Evolutionary conservation across 2,888 invertebrate species (phyloP).

Genomic region (Drosophila emarginata): DNA sequence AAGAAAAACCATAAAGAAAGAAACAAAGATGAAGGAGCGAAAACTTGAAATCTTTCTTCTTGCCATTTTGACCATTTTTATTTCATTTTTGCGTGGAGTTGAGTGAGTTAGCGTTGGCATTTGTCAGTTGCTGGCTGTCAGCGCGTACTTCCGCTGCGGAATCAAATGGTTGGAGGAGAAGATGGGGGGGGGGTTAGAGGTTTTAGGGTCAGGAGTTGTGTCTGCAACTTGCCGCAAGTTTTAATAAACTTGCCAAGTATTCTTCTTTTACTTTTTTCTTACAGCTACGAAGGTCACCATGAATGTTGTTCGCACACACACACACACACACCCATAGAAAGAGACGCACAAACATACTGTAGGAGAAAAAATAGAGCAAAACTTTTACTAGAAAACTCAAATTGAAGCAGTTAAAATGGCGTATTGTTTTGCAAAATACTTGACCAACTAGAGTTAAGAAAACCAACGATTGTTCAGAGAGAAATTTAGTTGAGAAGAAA

Average conservation of each 20-base stretch:
- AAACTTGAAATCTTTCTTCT: conserved; percentile 48
- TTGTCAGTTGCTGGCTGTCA: conserved; percentile 73
- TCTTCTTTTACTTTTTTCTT: conserved; percentile 13
- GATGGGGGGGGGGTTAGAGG: not conserved
- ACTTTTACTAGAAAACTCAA: conserved; percentile 61
- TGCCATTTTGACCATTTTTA: conserved; percentile 47
- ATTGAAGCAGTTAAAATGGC: conserved; percentile 65
- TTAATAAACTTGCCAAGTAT: conserved; percentile 69
- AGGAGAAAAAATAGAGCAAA: conserved; percentile 20
- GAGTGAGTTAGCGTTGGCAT: conserved; percentile 75
- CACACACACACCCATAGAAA: conserved; percentile 2
- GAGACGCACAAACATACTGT: not conserved
- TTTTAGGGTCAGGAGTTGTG: conserved; percentile 30
- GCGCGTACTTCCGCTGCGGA: conserved; percentile 51
- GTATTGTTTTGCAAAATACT: conserved; percentile 68
- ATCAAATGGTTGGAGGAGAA: conserved; percentile 1
- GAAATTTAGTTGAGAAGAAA: conserved; percentile 35
- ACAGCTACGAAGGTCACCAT: conserved; percentile 38
- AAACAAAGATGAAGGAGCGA: conserved; percentile 8
- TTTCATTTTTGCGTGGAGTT: conserved; percentile 61
- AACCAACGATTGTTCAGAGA: conserved; percentile 16
- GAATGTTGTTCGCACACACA: conserved; percentile 41
- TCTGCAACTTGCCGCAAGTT: conserved; percentile 64
- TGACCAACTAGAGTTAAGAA: conserved; percentile 38
- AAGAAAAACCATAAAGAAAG: not conserved